phyloP scores from a whole-genome alignment of 2,797 vertebrate species.

The Coccyzus lansbergi region DNA sequence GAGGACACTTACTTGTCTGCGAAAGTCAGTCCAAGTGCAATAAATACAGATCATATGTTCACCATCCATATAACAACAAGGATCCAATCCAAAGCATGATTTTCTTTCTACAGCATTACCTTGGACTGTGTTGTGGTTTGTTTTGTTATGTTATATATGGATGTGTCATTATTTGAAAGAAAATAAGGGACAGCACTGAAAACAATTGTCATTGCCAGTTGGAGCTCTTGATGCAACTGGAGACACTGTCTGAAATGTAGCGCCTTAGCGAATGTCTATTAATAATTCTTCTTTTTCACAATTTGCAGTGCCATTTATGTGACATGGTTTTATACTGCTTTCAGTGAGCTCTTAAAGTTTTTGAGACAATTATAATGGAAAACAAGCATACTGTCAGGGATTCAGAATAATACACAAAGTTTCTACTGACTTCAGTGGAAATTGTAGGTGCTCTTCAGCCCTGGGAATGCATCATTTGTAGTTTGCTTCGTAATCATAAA shows the following conservation, averaged over 20 bases:
- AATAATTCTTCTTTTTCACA: background rate
- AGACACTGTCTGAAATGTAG: background rate
- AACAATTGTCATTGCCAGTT: background rate
- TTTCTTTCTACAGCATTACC: slow-evolving; percentile 23
- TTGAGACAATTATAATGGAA: slow-evolving; percentile 1
- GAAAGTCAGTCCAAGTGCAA: background rate
- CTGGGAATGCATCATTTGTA: background rate
- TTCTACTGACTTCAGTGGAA: background rate
- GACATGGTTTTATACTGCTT: background rate
- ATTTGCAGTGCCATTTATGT: background rate
- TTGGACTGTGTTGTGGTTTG: background rate
- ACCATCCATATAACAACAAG: background rate
- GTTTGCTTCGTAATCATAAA: background rate
- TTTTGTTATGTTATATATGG: background rate
- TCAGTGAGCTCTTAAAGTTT: background rate
- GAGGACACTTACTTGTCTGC: slow-evolving; percentile 24
- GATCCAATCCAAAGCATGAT: slow-evolving; percentile 18
- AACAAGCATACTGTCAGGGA: background rate
- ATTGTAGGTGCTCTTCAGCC: background rate
- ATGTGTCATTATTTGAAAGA: background rate
- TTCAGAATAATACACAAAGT: background rate
- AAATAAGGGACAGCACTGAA: background rate
- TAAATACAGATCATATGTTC: slow-evolving; percentile 56
- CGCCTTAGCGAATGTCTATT: background rate
- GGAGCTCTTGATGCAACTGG: background rate